A percentile compares a stretch with the other conserved stretches of the same genome.
These are phyloP conservation scores for Phengaris alcon DNA, from an alignment of 2,888 invertebrate species.

Conservation along the genomic window DNA sequence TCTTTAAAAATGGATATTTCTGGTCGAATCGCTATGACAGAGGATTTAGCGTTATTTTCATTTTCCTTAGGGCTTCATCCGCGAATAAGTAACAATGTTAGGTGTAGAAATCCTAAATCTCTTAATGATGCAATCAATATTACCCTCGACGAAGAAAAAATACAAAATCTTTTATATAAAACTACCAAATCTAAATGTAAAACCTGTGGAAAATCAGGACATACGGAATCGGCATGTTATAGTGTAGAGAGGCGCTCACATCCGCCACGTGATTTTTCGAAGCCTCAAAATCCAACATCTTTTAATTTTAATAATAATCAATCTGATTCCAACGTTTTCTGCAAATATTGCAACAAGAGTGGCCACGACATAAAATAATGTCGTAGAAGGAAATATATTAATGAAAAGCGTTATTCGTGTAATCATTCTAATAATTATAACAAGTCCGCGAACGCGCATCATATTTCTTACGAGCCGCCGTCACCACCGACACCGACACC, in stretches of 20 bases:
- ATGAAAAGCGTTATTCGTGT: background rate
- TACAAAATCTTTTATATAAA: slow-evolving; percentile 26
- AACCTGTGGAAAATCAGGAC: slow-evolving; percentile 18
- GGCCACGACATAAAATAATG: no score
- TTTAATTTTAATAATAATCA: background rate
- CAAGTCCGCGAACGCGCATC: slow-evolving; percentile 10
- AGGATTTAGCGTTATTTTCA: slow-evolving; percentile 1
- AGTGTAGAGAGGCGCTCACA: background rate
- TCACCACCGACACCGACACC: no score
- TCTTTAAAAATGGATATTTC: background rate
- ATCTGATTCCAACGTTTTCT: no score
- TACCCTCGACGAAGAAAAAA: slow-evolving; percentile 29
- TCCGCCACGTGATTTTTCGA: slow-evolving; percentile 5
- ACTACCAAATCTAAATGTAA: background rate
- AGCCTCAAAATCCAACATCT: background rate
- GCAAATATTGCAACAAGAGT: no score
- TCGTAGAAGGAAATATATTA: background rate
- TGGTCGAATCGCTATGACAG: slow-evolving; percentile 13
- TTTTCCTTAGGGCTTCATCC: background rate
- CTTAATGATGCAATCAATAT: background rate
- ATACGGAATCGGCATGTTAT: slow-evolving; percentile 13
- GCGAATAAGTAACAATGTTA: no score
- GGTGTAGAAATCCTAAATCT: slow-evolving; percentile 1
- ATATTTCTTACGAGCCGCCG: background rate
- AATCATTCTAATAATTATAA: background rate